Conservation (phyloP, 2,113 vertebrate genomes). For the Pseudorhombus dupliciocellatus region DNA sequence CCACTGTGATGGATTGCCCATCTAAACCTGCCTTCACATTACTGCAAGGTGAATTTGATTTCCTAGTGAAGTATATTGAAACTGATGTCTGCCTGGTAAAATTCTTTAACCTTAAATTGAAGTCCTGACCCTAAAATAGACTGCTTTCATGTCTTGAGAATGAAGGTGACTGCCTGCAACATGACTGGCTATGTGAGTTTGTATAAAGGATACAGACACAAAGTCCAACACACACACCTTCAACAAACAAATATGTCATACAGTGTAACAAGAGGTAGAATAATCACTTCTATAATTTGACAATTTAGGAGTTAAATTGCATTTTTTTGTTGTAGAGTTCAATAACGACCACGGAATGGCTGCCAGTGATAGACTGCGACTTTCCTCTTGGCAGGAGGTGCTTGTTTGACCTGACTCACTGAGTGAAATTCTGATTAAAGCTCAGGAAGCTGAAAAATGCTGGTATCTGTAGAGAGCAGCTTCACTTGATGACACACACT, state of each 20-base stretch:
- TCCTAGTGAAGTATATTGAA: slow-evolving; percentile 22
- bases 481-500: too few relatives aligned
- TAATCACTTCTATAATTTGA: too few relatives aligned
- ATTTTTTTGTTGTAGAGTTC: too few relatives aligned
- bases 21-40: slow-evolving; percentile 15
- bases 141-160: slow-evolving; percentile 12
- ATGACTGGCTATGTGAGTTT: neutral
- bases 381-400: too few relatives aligned
- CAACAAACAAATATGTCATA: neutral
- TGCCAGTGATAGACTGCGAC: too few relatives aligned
- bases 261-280: too few relatives aligned
- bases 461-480: too few relatives aligned
- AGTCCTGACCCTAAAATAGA: slow-evolving; percentile 40
- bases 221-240: neutral
- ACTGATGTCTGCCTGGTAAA: slow-evolving; percentile 28
- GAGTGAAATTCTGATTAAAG: too few relatives aligned
- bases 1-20: slow-evolving; percentile 37
- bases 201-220: neutral
- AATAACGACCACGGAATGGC: too few relatives aligned
- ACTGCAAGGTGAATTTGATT: slow-evolving; percentile 30
- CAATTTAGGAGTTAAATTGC: too few relatives aligned
- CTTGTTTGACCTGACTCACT: too few relatives aligned
- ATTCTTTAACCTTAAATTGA: slow-evolving; percentile 38
- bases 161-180: neutral
- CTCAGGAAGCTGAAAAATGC: too few relatives aligned